These are phyloP conservation scores for Tachysurus fulvidraco DNA, from an alignment of 2,113 vertebrate genomes.

Conservation along the genomic window DNA sequence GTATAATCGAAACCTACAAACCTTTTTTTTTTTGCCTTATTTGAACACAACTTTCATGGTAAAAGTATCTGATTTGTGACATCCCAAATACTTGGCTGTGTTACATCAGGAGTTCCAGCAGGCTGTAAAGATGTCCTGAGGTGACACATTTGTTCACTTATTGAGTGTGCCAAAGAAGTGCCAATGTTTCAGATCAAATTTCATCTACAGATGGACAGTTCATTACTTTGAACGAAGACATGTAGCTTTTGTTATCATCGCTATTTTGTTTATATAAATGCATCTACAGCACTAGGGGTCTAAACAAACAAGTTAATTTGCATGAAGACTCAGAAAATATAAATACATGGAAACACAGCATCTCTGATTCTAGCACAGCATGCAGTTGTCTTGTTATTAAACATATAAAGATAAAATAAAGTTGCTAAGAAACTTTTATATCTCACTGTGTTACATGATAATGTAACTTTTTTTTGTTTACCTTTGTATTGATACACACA, in stretches of 20 bases:
- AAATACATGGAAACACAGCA: neutral
- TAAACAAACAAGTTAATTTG: neutral
- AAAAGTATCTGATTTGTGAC: neutral
- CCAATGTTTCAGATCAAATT: neutral
- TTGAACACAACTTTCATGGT: neutral
- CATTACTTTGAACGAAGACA: neutral
- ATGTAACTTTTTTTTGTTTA: neutral
- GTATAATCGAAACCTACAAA: neutral
- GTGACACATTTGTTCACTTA: neutral
- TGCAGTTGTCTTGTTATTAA: neutral
- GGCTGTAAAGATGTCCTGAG: neutral
- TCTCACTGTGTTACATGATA: neutral
- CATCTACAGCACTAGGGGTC: neutral
- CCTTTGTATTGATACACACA: neutral
- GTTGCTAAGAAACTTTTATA: neutral
- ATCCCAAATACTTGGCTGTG: neutral
- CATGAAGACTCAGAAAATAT: neutral
- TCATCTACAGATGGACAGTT: neutral
- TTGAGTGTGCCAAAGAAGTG: neutral
- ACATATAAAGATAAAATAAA: neutral
- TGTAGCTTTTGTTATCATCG: neutral
- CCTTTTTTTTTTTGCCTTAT: neutral
- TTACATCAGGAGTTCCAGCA: neutral
- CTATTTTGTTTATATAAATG: neutral
- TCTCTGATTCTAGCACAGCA: no score